Base-by-base conservation (phyloP, 2,888 invertebrate species). In the Lepidocyrtinus sp. region DNA sequence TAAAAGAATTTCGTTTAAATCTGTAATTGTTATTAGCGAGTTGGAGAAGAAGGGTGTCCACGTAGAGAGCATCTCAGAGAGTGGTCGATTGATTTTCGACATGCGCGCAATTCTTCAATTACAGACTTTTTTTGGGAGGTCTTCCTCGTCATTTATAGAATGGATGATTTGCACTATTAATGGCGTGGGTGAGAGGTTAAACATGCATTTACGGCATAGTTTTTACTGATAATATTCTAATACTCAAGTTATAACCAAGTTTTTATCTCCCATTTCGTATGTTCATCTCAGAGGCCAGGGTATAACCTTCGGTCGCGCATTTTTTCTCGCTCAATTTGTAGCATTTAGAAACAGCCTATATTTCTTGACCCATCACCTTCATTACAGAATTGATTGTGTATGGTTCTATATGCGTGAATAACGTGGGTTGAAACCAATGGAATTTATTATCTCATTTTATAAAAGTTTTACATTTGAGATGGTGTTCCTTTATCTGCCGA, bases 181-280 rank as follows among this genome's bases (percentile, higher is more conserved):
- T 59, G 59, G 59, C 21, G 59, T 59, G 59, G 59, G 59, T 59
- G 22, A 19, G 59, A 21, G 59, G 59, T 59, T 21, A 59, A 59
- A 59, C 21, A 59, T 59, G 59, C 21, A 9, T 59, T n/a, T 59
- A 21, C 21, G 59, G 3, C 59, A n/a, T 15, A 2, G 22, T 59
- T 59, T 59, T 59, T 59, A 22, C 59, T 7, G 50, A 50, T 50
- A n/a, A 2, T n/a, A 50, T 15, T 50, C 15, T 12, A 50, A n/a
- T 50, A 50, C n/a, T 15, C n/a, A 50, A 50, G 50, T 50, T 12
- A 17, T 12, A 50, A 50, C 17, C 12, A 7, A 36, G 5, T 50
- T 50, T 50, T 50, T 50, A 50, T 50, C n/a, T n/a, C n/a, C n/a
- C 15, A 2, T 50, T 50, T 50, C 50, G 2, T n/a, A n/a, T 50